These are phyloP conservation scores for Temnothorax unifasciatus DNA, from an alignment of 2,888 invertebrate genomes.

Conservation along the genomic window DNA sequence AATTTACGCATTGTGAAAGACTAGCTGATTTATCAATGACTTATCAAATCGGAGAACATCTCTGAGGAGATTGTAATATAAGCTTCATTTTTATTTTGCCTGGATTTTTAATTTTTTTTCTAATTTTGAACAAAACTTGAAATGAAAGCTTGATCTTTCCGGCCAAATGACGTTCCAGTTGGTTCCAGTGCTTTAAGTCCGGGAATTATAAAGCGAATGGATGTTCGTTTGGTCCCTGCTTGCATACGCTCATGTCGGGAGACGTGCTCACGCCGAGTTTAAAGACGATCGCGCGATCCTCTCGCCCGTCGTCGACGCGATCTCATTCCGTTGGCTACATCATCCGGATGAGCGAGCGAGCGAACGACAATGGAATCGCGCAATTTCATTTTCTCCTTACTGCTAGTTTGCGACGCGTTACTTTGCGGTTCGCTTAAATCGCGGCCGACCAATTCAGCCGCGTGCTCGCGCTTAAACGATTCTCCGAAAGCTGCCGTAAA, in stretches of 20 bases:
- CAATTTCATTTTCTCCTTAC: conserved; percentile 59
- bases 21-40: not conserved
- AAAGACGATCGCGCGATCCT: conserved; percentile 55
- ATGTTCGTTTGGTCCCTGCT: not conserved
- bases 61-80: not conserved
- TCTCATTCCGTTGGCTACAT: conserved; percentile 65
- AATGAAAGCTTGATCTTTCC: not conserved
- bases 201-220: not conserved
- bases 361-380: conserved; percentile 59
- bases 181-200: not conserved
- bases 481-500: conserved; percentile 51
- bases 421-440: conserved; percentile 54
- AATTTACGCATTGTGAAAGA: no score
- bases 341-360: conserved; percentile 60
- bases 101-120: not conserved
- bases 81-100: not conserved
- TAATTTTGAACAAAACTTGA: not conserved
- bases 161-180: not conserved
- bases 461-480: conserved; percentile 50
- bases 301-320: conserved; percentile 59
- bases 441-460: conserved; percentile 49
- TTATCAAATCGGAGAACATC: no score
- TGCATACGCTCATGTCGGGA: conserved; percentile 41
- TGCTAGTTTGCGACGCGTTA: conserved; percentile 55
- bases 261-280: conserved; percentile 28